phyloP scores from a whole-genome alignment of 2,888 invertebrate genomes.

The Apamea monoglypha region DNA sequence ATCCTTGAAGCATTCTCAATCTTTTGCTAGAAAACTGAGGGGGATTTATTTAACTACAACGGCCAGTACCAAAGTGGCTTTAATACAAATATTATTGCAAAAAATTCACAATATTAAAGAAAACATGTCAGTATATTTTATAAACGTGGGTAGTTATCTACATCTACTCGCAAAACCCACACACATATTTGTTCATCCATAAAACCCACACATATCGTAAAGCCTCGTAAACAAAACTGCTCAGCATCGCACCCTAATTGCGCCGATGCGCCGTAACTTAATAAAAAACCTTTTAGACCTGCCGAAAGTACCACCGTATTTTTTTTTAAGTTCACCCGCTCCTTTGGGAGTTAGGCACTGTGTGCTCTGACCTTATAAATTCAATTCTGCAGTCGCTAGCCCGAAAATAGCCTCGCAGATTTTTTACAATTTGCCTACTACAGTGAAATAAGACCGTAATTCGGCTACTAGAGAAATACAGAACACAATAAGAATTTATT shows the following conservation, averaged over 20 bases:
- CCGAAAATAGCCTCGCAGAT: conserved; percentile 29
- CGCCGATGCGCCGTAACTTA: conserved; percentile 50
- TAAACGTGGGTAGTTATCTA: neutral
- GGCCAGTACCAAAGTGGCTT: neutral
- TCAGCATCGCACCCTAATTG: conserved; percentile 39
- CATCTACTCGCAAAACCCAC: neutral
- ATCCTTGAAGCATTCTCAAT: neutral
- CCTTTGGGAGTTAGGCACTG: conserved; percentile 25
- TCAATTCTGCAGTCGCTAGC: conserved; percentile 47
- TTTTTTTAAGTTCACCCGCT: conserved; percentile 48
- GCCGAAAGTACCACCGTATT: conserved; percentile 47
- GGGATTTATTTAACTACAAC: neutral
- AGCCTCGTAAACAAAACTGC: conserved; percentile 23
- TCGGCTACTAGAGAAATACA: neutral
- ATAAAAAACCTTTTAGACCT: conserved; percentile 67
- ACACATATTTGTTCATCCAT: conserved; percentile 21
- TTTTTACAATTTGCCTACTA: conserved; percentile 20
- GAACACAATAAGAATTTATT: neutral
- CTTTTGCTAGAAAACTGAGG: neutral
- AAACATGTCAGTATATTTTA: neutral
- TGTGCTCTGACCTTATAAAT: conserved; percentile 44
- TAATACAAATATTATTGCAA: neutral
- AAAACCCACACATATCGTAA: conserved; percentile 9
- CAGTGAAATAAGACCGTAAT: conserved; percentile 13
- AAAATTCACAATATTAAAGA: neutral